A percentile compares a stretch with the other conserved stretches of the same genome.
phyloP scores from a whole-genome alignment of 92 coral and sea anemone species.

The Micromussa lordhowensis region DNA sequence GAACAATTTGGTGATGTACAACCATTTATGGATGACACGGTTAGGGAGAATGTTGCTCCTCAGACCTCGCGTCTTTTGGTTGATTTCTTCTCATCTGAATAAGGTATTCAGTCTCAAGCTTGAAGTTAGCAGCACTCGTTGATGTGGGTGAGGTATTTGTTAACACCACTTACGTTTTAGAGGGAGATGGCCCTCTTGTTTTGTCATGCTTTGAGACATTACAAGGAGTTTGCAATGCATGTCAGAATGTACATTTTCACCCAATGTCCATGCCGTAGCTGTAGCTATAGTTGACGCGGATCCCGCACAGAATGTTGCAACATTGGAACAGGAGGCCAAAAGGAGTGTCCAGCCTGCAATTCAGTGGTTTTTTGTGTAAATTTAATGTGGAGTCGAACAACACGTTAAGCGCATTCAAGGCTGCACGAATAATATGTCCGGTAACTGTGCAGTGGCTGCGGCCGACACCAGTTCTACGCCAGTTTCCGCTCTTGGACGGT shows the following conservation, averaged over 20 bases:
- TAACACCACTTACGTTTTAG: constrained; percentile 46
- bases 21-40: no score
- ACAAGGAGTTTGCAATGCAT: constrained; percentile 55
- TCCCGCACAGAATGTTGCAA: constrained; percentile 51
- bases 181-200: constrained; percentile 42
- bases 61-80: no score
- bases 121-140: not conserved
- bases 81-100: constrained; percentile 17
- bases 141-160: constrained; percentile 41
- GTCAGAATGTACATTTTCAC: constrained; percentile 36
- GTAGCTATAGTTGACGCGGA: constrained; percentile 42
- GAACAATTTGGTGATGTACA: no score
- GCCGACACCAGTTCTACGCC: no score
- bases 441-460: no score
- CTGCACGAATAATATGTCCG: constrained; percentile 36
- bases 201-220: constrained; percentile 48
- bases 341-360: constrained; percentile 63
- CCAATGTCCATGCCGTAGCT: constrained; percentile 54
- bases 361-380: constrained; percentile 60
- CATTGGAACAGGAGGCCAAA: constrained; percentile 57
- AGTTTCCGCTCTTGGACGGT: no score
- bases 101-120: no score
- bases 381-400: constrained; percentile 47
- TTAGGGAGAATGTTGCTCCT: no score
- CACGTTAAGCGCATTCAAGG: constrained; percentile 60